A percentile compares a stretch with the other conserved stretches of the same genome.
phyloP scores from a whole-genome alignment of 2,113 vertebrate genomes.

The Anolis carolinensis region DNA sequence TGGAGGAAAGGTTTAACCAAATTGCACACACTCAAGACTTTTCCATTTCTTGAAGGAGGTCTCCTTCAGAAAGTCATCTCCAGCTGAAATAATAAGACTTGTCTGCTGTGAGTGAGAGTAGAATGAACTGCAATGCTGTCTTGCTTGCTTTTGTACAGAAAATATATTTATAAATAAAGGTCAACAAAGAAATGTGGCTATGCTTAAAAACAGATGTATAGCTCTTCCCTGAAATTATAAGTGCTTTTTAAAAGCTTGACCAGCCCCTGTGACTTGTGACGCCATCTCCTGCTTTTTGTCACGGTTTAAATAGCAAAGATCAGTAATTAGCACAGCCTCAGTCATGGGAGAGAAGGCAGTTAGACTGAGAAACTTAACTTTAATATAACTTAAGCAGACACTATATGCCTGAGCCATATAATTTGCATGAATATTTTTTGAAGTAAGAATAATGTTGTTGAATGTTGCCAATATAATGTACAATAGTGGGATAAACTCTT shows the following conservation, averaged over 20 bases:
- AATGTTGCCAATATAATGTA: neutral
- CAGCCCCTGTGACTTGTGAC: neutral
- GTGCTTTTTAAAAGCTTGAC: neutral
- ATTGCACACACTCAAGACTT: slow-evolving; percentile 47
- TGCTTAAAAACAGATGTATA: neutral
- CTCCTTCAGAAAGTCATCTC: slow-evolving; percentile 31
- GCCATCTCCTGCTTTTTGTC: neutral
- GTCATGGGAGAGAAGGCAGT: neutral
- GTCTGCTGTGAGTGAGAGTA: slow-evolving; percentile 7
- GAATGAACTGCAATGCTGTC: neutral
- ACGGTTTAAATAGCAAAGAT: neutral
- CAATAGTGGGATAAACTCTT: no score
- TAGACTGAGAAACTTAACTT: neutral
- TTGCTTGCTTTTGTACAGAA: neutral
- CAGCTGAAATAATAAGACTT: slow-evolving; percentile 62
- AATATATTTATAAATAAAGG: neutral
- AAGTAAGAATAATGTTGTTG: neutral
- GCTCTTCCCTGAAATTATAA: neutral
- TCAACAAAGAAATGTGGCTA: neutral
- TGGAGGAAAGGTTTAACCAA: slow-evolving; percentile 58
- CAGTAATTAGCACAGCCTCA: neutral
- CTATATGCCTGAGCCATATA: neutral
- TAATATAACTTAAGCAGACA: slow-evolving; percentile 35
- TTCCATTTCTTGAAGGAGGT: slow-evolving; percentile 29
- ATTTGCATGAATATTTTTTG: neutral